Evolutionary conservation across 2,797 vertebrate genomes (phyloP), one percentile per base, ranked within the genome.

Genomic region (Prunella strophiata): DNA sequence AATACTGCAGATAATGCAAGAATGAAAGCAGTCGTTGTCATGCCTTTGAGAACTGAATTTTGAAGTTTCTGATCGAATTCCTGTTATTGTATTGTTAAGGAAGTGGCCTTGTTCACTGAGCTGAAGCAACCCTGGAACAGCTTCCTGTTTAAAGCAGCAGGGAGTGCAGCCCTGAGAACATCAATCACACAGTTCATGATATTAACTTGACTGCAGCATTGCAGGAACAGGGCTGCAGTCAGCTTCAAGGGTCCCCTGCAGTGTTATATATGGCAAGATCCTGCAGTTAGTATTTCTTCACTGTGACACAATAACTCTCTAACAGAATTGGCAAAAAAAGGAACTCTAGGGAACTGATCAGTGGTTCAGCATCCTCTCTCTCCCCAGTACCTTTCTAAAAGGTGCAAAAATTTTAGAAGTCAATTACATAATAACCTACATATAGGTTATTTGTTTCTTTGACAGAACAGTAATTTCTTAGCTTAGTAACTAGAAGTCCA

Each of bases 81-180:
- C 94, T 96, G 94, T 90, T 94, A 95, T 94, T 96, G 88, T 96
- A 70, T 26, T 86, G 92, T 84, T 84, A 88, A 86, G 94, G 95
- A 96, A 97, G 79, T 90, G 76, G 89, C 82, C 58, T 72, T 54
- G 55, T 80, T 92, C 8, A 2, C 91, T 78, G 76, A 94, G 61
- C 74, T 93, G 93, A 73, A 84, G 84, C 8, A 26, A 78, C 78
- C 72, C 42, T 92, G 93, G 79, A 81, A 93, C 70, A 93, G 58
- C 45, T 96, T 96, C 96, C 96, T 95, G 94, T 94, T 96, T 89
- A 94, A 93, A 94, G 17, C 89, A 89, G 92, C 83, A 58, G 82
- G 83, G 85, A 92, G 22, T 63, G 48, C 85, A 86, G 85, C 59
- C 59, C 74, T 2, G 1, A 74, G 85, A 86, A 92, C 86, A 93